A percentile compares a stretch with the other conserved stretches of the same genome.
Conservation (phyloP, 2,113 vertebrate genomes). For the Cottus gobio region DNA sequence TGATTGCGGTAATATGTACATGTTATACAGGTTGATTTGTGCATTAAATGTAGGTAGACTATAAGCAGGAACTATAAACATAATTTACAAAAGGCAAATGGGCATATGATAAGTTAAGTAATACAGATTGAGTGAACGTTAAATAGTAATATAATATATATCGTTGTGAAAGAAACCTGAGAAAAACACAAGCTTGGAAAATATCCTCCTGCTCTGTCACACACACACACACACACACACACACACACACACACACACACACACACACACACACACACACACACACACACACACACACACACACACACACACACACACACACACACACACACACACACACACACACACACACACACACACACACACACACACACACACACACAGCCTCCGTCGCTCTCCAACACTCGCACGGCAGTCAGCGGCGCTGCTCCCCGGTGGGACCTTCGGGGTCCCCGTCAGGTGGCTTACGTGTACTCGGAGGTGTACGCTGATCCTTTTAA, state of each 20-base stretch:
- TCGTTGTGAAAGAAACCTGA: conserved; percentile 44
- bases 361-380: conserved; percentile 45
- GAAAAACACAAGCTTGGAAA: conserved; percentile 47
- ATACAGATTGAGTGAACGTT: too few species aligned
- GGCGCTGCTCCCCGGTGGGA: conserved; percentile 12
- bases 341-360: conserved; percentile 45
- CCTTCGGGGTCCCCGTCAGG: conserved; percentile 23
- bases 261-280: conserved; percentile 50
- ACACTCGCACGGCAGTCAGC: conserved; percentile 30
- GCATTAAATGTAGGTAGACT: too few species aligned
- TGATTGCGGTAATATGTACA: too few species aligned
- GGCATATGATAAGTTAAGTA: too few species aligned
- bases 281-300: conserved; percentile 41
- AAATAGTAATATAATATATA: too few species aligned
- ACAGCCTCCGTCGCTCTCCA: neutral
- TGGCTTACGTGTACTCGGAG: neutral
- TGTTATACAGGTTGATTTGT: too few species aligned
- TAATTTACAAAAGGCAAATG: too few species aligned
- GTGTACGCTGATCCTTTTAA: neutral
- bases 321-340: conserved; percentile 52
- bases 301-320: conserved; percentile 46
- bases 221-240: conserved; percentile 52
- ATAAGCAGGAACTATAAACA: too few species aligned
- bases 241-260: conserved; percentile 37
- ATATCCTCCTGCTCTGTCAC: conserved; percentile 31